Evolutionary conservation across 2,888 invertebrate genomes (phyloP), one percentile per base, ranked within the genome.

Genomic region (Drosophila fulvimacula): DNA sequence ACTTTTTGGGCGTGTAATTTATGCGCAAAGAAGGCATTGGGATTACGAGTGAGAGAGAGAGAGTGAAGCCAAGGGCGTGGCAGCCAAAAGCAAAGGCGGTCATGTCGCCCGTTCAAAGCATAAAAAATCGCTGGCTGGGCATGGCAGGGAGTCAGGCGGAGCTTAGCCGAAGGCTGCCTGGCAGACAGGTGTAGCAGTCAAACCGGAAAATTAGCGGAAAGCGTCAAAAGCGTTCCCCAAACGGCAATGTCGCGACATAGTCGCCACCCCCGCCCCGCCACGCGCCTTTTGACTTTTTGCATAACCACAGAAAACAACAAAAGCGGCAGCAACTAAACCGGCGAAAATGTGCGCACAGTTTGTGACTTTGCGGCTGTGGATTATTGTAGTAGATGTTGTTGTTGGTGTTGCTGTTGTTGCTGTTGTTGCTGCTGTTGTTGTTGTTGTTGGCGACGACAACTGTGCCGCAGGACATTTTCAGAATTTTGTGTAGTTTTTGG

Each of bases 121-220:
- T 53, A 70, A 58, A 62, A 57, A 49, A 55, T n/a, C 36, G 24
- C 10, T 11, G 13, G n/a, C n/a, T 10, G 6, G 6, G 48, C 3
- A 7, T 6, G 6, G 48, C 0, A 3, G 27, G 46, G n/a, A 2
- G 24, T 9, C 21, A 1, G 19, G 32, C 1, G 13, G 17, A 17
- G 48, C 27, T 39, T 24, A 30, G 44, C 57, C 57, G 51, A 55
- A 64, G 65, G 60, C 55, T 61, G 70, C 38, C 60, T 61, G 67
- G 81, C 69, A 77, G 84, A 81, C 82, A 79, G 87, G 78, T 81
- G 82, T 82, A 77, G 67, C 85, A 79, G 79, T 70, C 89, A 89
- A 84, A 73, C 87, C 85, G 89, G 89, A 86, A 86, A 89, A 86
- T 86, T 86, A 89, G 85, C 89, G 85, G 85, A 82, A 87, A 89